Percentiles rank a stretch among this genome's conserved stretches.
Conservation (phyloP, 2,113 vertebrate genomes). For the Nansenia antarctica region DNA sequence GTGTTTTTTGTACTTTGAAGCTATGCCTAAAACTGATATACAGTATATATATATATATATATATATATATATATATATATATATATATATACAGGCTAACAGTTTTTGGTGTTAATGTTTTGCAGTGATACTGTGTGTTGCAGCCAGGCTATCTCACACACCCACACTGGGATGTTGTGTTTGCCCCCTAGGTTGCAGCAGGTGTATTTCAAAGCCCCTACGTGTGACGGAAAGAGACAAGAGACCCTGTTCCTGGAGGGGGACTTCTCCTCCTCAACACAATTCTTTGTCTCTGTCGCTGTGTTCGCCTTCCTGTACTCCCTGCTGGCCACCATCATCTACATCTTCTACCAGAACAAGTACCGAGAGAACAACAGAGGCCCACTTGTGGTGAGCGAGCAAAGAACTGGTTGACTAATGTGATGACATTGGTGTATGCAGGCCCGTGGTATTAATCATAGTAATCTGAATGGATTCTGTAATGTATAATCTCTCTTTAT, state of each 20-base stretch:
- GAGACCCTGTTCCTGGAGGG: slow-evolving; percentile 88
- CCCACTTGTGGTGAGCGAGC: slow-evolving; percentile 89
- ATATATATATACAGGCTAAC: no score
- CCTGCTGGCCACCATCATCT: slow-evolving; percentile 91
- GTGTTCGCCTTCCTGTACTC: slow-evolving; percentile 97
- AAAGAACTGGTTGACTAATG: background rate
- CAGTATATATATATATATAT: no score
- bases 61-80: no score
- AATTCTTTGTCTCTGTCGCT: slow-evolving; percentile 92
- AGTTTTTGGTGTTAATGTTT: no score
- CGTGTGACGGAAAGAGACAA: slow-evolving; percentile 83
- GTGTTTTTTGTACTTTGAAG: no score
- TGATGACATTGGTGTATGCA: background rate
- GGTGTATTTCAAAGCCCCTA: slow-evolving; percentile 89
- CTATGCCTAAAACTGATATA: no score
- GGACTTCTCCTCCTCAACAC: slow-evolving; percentile 86
- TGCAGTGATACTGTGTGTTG: no score
- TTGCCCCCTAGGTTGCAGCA: slow-evolving; percentile 94
- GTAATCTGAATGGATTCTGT: no score
- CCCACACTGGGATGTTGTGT: no score
- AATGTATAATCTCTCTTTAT: background rate
- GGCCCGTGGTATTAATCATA: background rate
- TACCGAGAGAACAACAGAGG: slow-evolving; percentile 97
- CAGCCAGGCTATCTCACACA: no score
- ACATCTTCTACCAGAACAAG: slow-evolving; percentile 98